These are phyloP conservation scores for Myioborus miniatus DNA, from an alignment of 2,797 vertebrate species.

Conservation along the genomic window DNA sequence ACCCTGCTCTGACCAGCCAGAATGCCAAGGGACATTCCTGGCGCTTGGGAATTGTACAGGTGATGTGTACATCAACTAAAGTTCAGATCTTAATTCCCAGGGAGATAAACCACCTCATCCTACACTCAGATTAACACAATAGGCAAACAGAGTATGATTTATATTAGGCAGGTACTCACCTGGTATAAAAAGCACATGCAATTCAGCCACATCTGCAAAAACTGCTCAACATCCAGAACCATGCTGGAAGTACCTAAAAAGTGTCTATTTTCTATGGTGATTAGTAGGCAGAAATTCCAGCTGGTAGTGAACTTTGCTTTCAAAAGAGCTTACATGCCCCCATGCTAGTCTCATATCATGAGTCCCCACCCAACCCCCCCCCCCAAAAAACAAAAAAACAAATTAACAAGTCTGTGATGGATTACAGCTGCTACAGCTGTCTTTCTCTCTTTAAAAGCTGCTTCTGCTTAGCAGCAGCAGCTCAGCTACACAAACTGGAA, in stretches of 20 bases:
- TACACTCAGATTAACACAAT: rapidly evolving
- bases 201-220: background rate
- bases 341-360: rapidly evolving
- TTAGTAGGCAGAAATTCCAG: background rate
- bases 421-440: background rate
- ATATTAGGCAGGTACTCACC: background rate
- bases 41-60: background rate
- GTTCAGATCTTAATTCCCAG: background rate
- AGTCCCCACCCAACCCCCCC: rapidly evolving
- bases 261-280: rapidly evolving
- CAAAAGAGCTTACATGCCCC: rapidly evolving
- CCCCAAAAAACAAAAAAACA: background rate
- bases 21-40: background rate
- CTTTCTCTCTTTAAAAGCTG: background rate
- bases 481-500: background rate
- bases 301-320: background rate
- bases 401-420: background rate
- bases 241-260: background rate
- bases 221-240: background rate
- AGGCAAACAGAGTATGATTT: background rate
- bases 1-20: background rate
- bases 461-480: background rate
- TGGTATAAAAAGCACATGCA: background rate
- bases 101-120: background rate
- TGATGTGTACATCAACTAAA: background rate